phyloP scores from a whole-genome alignment of 2,113 vertebrate genomes.

The Lamprologus lemairii region DNA sequence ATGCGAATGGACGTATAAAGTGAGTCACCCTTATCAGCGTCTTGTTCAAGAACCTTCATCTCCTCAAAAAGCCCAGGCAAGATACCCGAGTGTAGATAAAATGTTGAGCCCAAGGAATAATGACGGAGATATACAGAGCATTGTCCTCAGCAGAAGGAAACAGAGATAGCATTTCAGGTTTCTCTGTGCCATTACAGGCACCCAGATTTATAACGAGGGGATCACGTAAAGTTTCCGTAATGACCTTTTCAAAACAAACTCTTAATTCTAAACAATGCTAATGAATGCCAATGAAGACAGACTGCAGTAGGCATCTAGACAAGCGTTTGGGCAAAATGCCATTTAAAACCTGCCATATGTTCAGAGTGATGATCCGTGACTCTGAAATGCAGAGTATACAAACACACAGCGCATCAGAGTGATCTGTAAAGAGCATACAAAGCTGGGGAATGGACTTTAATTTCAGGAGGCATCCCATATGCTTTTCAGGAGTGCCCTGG shows the following conservation, averaged over 20 bases:
- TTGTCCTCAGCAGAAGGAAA: not conserved
- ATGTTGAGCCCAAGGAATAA: not conserved
- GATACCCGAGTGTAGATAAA: constrained; percentile 23
- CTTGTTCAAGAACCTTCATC: constrained; percentile 11
- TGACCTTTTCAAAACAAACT: constrained; percentile 42
- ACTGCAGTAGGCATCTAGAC: not conserved
- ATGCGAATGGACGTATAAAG: constrained; percentile 2
- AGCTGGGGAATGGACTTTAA: constrained; percentile 1
- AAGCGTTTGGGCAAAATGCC: not conserved
- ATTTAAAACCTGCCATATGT: constrained; percentile 5
- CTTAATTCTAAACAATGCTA: not conserved
- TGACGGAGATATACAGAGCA: constrained; percentile 8
- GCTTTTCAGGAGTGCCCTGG: not conserved
- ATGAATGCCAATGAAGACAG: constrained; percentile 18
- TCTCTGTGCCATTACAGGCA: not conserved
- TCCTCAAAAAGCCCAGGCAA: constrained; percentile 11
- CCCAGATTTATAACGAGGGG: constrained; percentile 24
- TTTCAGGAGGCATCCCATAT: constrained; percentile 9
- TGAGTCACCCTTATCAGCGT: constrained; percentile 22
- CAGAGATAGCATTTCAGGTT: constrained; percentile 15
- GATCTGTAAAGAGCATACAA: constrained; percentile 1
- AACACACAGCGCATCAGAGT: not conserved
- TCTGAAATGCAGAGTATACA: not conserved
- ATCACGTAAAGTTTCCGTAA: constrained; percentile 19
- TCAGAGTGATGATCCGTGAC: not conserved